These are phyloP conservation scores for Coracopsis vasa DNA, from an alignment of 2,113 vertebrate genomes.

Conservation along the genomic window DNA sequence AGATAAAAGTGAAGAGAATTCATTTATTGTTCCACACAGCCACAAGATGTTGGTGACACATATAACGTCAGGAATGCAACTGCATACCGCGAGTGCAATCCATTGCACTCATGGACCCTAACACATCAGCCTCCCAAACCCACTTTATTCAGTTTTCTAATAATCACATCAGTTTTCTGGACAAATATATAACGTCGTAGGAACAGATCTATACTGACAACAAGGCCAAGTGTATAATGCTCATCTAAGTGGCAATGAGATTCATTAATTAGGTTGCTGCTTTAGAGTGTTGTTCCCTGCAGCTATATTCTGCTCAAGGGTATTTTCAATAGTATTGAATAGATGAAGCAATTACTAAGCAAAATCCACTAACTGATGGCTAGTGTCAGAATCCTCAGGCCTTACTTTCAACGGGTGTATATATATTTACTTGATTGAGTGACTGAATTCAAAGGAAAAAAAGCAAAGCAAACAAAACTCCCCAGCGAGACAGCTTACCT, in stretches of 20 bases:
- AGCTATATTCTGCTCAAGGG: constrained; percentile 59
- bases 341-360: constrained; percentile 52
- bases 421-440: neutral
- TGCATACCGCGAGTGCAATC: neutral
- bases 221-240: constrained; percentile 20
- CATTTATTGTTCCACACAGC: rapidly evolving
- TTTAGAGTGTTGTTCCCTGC: constrained; percentile 34
- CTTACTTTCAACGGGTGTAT: neutral
- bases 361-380: constrained; percentile 58
- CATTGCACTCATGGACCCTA: neutral
- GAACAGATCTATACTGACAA: constrained; percentile 45
- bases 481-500: neutral
- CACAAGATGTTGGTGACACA: neutral
- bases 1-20: neutral
- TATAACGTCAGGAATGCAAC: neutral
- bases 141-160: neutral
- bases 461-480: neutral
- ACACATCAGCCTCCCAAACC: neutral
- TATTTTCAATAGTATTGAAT: constrained; percentile 63
- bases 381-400: constrained; percentile 46
- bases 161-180: neutral
- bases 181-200: neutral
- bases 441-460: neutral
- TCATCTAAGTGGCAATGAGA: constrained; percentile 38
- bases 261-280: constrained; percentile 57